Evolutionary conservation across 1,140 invertebrate genomes (phyloP).

Genomic region (Druon quercuslanigerum): DNA sequence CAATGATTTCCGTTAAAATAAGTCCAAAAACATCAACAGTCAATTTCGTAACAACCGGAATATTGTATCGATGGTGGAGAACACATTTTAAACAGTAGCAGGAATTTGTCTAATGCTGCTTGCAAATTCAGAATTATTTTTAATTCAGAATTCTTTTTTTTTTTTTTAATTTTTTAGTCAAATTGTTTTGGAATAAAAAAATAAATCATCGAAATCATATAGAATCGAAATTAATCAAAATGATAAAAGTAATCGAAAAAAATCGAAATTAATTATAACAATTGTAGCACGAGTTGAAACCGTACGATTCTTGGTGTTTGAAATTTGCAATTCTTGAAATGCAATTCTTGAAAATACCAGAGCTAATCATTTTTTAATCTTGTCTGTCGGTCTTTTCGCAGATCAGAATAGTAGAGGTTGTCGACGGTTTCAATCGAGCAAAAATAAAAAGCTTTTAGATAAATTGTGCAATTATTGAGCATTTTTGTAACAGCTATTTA

Average conservation of each 20-base stretch:
- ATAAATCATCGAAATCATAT: constrained; percentile 41
- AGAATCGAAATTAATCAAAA: constrained; percentile 36
- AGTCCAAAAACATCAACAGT: constrained; percentile 54
- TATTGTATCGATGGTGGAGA: constrained; percentile 45
- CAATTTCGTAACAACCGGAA: constrained; percentile 59
- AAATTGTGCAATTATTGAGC: constrained; percentile 1
- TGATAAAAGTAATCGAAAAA: constrained; percentile 29
- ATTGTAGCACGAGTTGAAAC: neutral
- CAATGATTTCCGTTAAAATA: constrained; percentile 60
- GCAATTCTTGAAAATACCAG: neutral
- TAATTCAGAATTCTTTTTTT: constrained; percentile 43
- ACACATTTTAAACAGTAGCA: constrained; percentile 14
- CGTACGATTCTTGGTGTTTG: neutral
- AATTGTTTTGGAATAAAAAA: constrained; percentile 55
- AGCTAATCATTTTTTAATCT: neutral
- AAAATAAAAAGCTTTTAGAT: neutral
- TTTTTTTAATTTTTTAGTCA: constrained; percentile 50
- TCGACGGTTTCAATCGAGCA: neutral
- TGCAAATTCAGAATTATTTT: constrained; percentile 34
- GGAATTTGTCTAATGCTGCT: neutral
- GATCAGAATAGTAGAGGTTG: neutral
- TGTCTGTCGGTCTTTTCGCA: neutral
- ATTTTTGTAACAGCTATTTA: neutral
- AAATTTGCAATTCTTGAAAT: neutral
- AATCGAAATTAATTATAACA: neutral